Conservation (phyloP, 2,797 vertebrate genomes). For the Oceanodroma leucorhoa region DNA sequence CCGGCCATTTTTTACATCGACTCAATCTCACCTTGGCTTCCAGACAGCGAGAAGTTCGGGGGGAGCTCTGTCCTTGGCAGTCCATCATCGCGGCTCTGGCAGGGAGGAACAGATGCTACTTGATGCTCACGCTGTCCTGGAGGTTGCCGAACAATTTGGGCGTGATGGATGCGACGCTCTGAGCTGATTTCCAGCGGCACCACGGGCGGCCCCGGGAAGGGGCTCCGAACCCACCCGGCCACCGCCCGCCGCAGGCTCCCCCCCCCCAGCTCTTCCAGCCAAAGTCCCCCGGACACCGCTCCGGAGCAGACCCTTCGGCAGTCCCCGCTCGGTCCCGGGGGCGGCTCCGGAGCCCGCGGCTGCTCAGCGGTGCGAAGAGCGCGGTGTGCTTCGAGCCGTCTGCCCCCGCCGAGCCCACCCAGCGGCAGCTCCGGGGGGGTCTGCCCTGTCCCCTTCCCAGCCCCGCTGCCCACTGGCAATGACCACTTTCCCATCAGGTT, state of each 20-base stretch:
- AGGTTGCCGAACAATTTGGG: constrained; percentile 31
- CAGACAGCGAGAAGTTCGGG: neutral
- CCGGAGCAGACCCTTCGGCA: fast-evolving
- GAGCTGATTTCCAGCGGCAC: neutral
- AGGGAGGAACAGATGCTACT: constrained; percentile 60
- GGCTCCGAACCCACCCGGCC: fast-evolving
- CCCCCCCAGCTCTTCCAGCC: neutral
- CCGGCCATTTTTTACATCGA: fast-evolving
- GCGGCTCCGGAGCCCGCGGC: neutral
- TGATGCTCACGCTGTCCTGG: constrained; percentile 47
- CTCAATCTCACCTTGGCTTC: neutral
- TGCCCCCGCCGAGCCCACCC: fast-evolving
- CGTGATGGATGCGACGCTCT: constrained; percentile 46
- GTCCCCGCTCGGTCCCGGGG: fast-evolving
- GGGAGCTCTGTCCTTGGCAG: neutral
- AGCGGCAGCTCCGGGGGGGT: neutral
- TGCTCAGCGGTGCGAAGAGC: fast-evolving
- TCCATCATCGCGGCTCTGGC: neutral
- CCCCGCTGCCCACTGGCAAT: neutral
- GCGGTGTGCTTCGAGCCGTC: fast-evolving
- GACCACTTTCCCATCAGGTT: fast-evolving
- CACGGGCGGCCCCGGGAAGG: neutral
- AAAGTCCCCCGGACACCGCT: fast-evolving
- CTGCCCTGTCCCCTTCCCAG: neutral
- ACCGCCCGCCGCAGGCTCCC: neutral